These are phyloP conservation scores for Drosophila navojoa DNA, from an alignment of 1,140 invertebrate species.

Conservation along the genomic window DNA sequence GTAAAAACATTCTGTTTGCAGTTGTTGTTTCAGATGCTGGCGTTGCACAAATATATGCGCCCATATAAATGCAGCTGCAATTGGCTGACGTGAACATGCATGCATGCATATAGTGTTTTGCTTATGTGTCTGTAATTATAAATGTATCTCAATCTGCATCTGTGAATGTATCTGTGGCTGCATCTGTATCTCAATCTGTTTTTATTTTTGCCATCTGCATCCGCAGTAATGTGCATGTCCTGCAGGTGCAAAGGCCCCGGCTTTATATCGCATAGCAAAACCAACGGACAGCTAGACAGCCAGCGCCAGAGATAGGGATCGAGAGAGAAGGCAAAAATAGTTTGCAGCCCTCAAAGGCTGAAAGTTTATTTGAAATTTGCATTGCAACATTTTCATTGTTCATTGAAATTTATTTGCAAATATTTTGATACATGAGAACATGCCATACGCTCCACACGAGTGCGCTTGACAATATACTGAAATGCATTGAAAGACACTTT, in stretches of 20 bases:
- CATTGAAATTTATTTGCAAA: too few species aligned
- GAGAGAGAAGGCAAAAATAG: background rate
- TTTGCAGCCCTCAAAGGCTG: too few species aligned
- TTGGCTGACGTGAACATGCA: conserved; percentile 8
- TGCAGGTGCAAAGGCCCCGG: conserved; percentile 3
- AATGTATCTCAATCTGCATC: conserved; percentile 16
- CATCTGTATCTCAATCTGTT: background rate
- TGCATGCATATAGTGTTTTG: background rate
- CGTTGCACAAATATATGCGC: conserved; percentile 10
- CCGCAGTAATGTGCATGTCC: background rate
- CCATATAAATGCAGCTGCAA: conserved; percentile 27
- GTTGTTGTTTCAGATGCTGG: conserved; percentile 10
- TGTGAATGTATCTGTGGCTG: background rate
- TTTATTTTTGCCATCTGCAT: background rate
- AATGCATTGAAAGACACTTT: too few species aligned
- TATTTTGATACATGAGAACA: too few species aligned
- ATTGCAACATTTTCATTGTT: too few species aligned
- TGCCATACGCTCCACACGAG: too few species aligned
- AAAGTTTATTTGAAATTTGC: too few species aligned
- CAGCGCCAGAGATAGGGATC: too few species aligned
- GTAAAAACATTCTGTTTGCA: conserved; percentile 23
- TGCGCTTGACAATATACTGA: too few species aligned
- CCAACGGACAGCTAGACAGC: background rate
- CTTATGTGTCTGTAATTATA: conserved; percentile 2
- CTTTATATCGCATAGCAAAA: background rate